Percentiles rank a stretch among this genome's conserved stretches.
phyloP scores from a whole-genome alignment of 53 echinoderm and acorn worm species.

The Hippasteria phrygiana region DNA sequence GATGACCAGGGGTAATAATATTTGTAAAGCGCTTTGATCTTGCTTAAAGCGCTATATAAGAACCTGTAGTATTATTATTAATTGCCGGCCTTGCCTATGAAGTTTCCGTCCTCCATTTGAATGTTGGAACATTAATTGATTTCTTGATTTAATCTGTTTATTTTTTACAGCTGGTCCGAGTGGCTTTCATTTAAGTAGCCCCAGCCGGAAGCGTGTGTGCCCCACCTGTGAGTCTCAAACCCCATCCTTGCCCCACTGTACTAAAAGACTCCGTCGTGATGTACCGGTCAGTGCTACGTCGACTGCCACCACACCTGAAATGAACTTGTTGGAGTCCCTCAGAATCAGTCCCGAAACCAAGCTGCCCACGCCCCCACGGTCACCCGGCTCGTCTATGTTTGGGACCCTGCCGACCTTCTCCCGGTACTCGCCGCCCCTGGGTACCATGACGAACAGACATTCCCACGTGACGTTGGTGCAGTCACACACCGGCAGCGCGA shows the following conservation, averaged over 20 bases:
- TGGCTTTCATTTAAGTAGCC: conserved; percentile 64
- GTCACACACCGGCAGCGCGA: conserved; percentile 42
- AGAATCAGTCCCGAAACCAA: conserved; percentile 44
- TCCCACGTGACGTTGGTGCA: conserved; percentile 65
- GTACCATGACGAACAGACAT: conserved; percentile 44
- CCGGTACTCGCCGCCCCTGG: conserved; percentile 76
- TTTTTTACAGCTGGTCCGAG: conserved; percentile 78
- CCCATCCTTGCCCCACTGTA: conserved; percentile 26
- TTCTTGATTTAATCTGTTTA: background rate
- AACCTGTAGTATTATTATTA: no score
- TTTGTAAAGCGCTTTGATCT: no score
- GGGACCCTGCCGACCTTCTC: conserved; percentile 75
- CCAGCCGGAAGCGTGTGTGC: conserved; percentile 73
- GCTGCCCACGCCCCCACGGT: conserved; percentile 69
- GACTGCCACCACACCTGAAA: conserved; percentile 56
- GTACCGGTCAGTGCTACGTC: conserved; percentile 3
- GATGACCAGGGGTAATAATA: no score
- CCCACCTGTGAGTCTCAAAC: conserved; percentile 74
- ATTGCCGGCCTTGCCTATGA: background rate
- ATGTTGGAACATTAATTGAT: no score
- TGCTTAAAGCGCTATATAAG: no score
- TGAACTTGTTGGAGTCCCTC: conserved; percentile 30
- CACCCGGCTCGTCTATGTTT: conserved; percentile 35
- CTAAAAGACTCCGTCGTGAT: conserved; percentile 68
- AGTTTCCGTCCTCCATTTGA: background rate